phyloP scores from a whole-genome alignment of 2,888 invertebrate genomes.

The Apocheima hispidaria region DNA sequence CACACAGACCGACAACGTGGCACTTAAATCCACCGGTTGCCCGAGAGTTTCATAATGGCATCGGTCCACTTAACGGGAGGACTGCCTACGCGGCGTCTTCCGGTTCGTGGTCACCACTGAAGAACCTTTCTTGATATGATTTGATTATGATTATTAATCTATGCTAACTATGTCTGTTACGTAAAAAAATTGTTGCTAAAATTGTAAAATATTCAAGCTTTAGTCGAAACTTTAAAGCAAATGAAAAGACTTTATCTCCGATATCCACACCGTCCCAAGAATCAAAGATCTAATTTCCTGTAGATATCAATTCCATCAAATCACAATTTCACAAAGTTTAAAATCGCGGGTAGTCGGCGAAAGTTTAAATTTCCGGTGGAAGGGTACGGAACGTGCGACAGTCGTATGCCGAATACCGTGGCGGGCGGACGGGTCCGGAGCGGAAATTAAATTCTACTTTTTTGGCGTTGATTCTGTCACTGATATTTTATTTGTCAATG shows the following conservation, averaged over 20 bases:
- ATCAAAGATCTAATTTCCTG: slow-evolving; percentile 30
- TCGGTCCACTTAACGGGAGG: no score
- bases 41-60: no score
- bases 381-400: slow-evolving; percentile 39
- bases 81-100: no score
- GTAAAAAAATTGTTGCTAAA: neutral
- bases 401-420: slow-evolving; percentile 41
- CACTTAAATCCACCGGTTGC: no score
- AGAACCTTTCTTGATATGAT: no score
- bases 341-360: slow-evolving; percentile 54
- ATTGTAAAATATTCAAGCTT: neutral
- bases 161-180: no score
- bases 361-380: slow-evolving; percentile 65
- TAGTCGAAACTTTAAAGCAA: neutral
- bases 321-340: slow-evolving; percentile 39
- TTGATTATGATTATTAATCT: no score
- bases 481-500: neutral
- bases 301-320: slow-evolving; percentile 33
- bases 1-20: no score
- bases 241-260: neutral
- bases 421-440: slow-evolving; percentile 52
- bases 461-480: slow-evolving; percentile 21
- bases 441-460: slow-evolving; percentile 56
- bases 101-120: no score
- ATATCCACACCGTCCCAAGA: neutral